Evolutionary conservation across 2,113 vertebrate species (phyloP), one percentile per base, ranked within the genome.

Genomic region (Anser brachyrhynchus): DNA sequence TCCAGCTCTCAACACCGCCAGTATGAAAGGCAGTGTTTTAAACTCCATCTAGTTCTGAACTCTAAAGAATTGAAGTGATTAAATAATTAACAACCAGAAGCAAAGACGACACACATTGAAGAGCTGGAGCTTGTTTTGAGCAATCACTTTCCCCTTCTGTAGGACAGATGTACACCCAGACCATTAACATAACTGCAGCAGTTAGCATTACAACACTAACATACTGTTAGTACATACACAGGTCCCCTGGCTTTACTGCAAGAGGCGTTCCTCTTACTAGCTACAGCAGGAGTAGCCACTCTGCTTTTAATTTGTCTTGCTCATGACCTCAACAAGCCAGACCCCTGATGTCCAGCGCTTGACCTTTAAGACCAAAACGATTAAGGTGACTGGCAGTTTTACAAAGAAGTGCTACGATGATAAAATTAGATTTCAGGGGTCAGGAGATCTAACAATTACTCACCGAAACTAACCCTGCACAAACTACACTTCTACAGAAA

Each of bases 81-180:
- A 90, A 95, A 37, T 55, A 78, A 81, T 26, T 44, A 61, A 55
- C 9, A 4, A 43, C 33, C 28, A 69, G 54, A 78, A 90, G 15
- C 29, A 91, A 91, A 75, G 28, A 64, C 59, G 13, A 35, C 49
- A 51, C 1, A 1, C 13, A 43, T 0, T 61, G 54, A 87, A 72
- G 58, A 87, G 74, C 0, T 51, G 11, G 22, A 89, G 82, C 75
- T 78, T n/a, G 59, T 46, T 87, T 65, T 2, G 10, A 76, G 54
- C 15, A 58, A 52, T 46, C 75, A 51, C 61, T 37, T 94, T 57
- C 71, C 19, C 5, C 39, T 35, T 66, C 44, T 57, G 20, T 79
- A 25, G 0, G 0, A 65, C n/a, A 59, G 43, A 28, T 12, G 6
- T 0, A 4, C n/a, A 71, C 33, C 37, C 51, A 75, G 37, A 46